These are phyloP conservation scores for Pluvialis apricaria DNA, from an alignment of 2,113 vertebrate genomes.

Conservation along the genomic window DNA sequence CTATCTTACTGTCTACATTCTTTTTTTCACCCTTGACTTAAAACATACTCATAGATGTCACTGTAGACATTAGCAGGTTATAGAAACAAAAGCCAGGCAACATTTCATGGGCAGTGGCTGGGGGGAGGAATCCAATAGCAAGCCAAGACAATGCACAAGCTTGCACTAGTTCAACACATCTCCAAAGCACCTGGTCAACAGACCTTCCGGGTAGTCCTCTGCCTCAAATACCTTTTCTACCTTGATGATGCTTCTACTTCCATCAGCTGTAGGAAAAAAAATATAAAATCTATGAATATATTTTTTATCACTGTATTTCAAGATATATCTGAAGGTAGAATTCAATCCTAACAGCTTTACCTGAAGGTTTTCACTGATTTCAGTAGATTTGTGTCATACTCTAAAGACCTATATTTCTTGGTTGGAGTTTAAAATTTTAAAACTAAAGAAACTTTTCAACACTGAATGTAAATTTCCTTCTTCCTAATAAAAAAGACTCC, in stretches of 20 bases:
- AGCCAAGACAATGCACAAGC: neutral
- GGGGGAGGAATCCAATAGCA: neutral
- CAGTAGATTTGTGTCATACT: neutral
- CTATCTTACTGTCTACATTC: neutral
- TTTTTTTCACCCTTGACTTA: neutral
- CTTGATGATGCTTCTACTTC: neutral
- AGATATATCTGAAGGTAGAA: neutral
- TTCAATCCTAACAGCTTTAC: neutral
- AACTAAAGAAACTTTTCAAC: neutral
- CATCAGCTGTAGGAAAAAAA: neutral
- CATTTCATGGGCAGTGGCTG: neutral
- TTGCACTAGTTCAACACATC: neutral
- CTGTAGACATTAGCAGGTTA: neutral
- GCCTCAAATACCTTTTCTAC: neutral
- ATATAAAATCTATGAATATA: too few species aligned
- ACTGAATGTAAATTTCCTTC: neutral
- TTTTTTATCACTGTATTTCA: neutral
- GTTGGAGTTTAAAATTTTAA: neutral
- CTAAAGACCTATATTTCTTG: neutral
- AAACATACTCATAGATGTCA: neutral
- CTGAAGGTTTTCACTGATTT: neutral
- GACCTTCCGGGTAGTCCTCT: neutral
- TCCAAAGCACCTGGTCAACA: neutral
- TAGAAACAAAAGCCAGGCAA: neutral
- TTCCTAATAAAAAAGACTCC: neutral